Evolutionary conservation across 92 coral and sea anemone species (phyloP).

Genomic region (Porites cylindrica): DNA sequence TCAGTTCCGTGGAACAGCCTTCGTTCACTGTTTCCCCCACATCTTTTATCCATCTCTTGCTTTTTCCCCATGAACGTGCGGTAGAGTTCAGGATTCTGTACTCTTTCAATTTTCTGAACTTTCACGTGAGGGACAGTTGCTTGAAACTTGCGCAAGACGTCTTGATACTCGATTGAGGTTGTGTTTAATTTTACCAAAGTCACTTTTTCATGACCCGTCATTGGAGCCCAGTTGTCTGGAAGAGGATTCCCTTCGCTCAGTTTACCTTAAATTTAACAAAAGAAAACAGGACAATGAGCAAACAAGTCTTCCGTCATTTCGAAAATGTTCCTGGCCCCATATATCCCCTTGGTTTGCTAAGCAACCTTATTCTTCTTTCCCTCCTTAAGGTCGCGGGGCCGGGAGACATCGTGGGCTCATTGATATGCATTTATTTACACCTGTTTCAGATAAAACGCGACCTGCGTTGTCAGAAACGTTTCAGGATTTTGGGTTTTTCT

Average conservation of each 20-base stretch:
- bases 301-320: slow-evolving; percentile 25
- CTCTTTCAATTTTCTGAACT: slow-evolving; percentile 63
- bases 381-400: too few relatives aligned
- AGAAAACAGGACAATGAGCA: slow-evolving; percentile 14
- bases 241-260: slow-evolving; percentile 12
- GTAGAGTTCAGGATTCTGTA: slow-evolving; percentile 81
- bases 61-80: slow-evolving; percentile 61
- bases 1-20: background rate
- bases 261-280: slow-evolving; percentile 39
- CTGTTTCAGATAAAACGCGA: too few relatives aligned
- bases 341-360: too few relatives aligned
- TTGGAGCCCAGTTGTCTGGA: slow-evolving; percentile 50
- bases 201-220: slow-evolving; percentile 27
- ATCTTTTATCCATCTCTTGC: slow-evolving; percentile 65
- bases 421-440: too few relatives aligned
- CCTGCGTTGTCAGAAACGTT: too few relatives aligned
- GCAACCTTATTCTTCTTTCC: too few relatives aligned
- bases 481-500: too few relatives aligned
- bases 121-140: slow-evolving; percentile 50
- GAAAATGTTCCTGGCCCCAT: too few relatives aligned
- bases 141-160: slow-evolving; percentile 43
- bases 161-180: slow-evolving; percentile 63
- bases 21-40: background rate
- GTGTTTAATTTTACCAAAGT: slow-evolving; percentile 9
- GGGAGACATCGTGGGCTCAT: too few relatives aligned